Evolutionary conservation across 1,140 invertebrate genomes (phyloP).

Genomic region (Drosophila bocqueti): DNA sequence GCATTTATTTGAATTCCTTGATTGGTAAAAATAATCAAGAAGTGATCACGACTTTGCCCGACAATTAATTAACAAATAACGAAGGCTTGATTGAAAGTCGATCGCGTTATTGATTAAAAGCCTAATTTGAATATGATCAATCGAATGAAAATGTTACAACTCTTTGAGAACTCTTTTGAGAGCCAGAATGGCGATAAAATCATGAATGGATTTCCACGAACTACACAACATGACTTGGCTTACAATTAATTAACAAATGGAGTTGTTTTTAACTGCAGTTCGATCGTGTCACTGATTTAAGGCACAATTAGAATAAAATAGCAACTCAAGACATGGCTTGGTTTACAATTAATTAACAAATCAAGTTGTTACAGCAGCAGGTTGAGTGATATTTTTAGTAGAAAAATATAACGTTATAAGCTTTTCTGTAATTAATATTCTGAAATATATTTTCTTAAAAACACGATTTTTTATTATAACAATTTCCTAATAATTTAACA

Average conservation of each 20-base stretch:
- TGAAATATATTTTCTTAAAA: no score
- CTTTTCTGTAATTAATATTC: no score
- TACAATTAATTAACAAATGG: slow-evolving; percentile 37
- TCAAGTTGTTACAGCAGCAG: not conserved
- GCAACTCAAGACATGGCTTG: not conserved
- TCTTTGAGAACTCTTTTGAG: slow-evolving; percentile 2
- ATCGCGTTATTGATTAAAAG: slow-evolving; percentile 20
- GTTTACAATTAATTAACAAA: slow-evolving; percentile 8
- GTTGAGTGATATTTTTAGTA: not conserved
- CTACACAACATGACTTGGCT: slow-evolving; percentile 23
- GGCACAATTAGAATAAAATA: slow-evolving; percentile 15
- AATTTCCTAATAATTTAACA: not conserved
- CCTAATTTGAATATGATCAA: slow-evolving; percentile 22
- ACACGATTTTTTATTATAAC: no score
- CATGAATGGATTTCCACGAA: slow-evolving; percentile 5
- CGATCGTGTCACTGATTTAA: slow-evolving; percentile 27
- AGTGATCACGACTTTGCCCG: slow-evolving; percentile 7
- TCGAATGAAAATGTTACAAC: slow-evolving; percentile 10
- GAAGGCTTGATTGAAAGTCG: slow-evolving; percentile 12
- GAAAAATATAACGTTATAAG: no score
- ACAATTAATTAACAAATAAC: slow-evolving; percentile 25
- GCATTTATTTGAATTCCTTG: not conserved
- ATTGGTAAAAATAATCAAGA: slow-evolving; percentile 1
- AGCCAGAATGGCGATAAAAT: slow-evolving; percentile 2
- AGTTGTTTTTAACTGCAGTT: slow-evolving; percentile 6